These are phyloP conservation scores for Mus musculus DNA, from an alignment of 2,113 vertebrate genomes.

Conservation along the genomic window GRCm39 chr10:77781501-77782000, in stretches of 20 bases:
- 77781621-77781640: neutral
- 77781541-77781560: accelerated
- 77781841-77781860: slow-evolving; percentile 89
- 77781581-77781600: accelerated
- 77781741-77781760: slow-evolving; percentile 94
- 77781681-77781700: slow-evolving; percentile 92
- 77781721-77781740: slow-evolving; percentile 90
- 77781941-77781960: accelerated
- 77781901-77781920: accelerated
- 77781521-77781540: too few species aligned
- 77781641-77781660: accelerated
- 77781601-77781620: neutral
- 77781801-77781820: slow-evolving; percentile 89
- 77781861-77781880: neutral
- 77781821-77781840: slow-evolving; percentile 92
- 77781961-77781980: neutral
- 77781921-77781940: neutral
- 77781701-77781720: slow-evolving; percentile 93
- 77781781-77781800: slow-evolving; percentile 95
- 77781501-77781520: too few species aligned
- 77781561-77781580: accelerated
- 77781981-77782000: accelerated
- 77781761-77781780: slow-evolving; percentile 98
- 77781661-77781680: slow-evolving; percentile 86
- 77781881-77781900: accelerated